Evolutionary conservation across 1,140 invertebrate species (phyloP).

Genomic region (Drosophila pruinosa): DNA sequence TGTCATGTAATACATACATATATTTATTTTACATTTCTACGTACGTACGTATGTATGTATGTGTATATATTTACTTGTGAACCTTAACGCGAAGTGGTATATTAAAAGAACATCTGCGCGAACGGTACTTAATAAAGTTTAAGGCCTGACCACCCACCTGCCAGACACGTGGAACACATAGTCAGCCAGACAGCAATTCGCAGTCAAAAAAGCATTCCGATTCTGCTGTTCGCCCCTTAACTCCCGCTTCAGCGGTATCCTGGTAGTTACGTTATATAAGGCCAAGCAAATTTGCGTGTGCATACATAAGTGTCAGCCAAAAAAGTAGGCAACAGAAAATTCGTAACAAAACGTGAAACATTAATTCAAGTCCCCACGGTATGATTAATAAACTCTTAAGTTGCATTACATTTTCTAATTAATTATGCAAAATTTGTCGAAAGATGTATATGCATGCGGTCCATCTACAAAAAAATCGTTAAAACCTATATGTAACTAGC

Average conservation of each 20-base stretch:
- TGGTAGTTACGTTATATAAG: constrained; percentile 38
- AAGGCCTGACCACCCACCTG: constrained; percentile 3
- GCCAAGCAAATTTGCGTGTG: constrained; percentile 21
- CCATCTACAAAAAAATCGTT: constrained; percentile 4
- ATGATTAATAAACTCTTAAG: neutral
- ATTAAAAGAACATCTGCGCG: constrained; percentile 11
- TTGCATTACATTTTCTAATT: neutral
- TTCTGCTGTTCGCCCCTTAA: neutral
- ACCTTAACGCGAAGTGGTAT: neutral
- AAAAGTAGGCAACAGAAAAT: constrained; percentile 27
- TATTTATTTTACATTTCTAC: neutral
- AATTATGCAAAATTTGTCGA: neutral
- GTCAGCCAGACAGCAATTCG: neutral
- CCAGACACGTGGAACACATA: constrained; percentile 17
- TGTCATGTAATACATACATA: constrained; percentile 13
- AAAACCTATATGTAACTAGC: neutral
- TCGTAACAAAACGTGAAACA: neutral
- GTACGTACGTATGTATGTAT: constrained; percentile 4
- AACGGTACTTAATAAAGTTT: constrained; percentile 12
- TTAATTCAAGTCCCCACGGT: neutral
- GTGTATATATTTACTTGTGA: neutral
- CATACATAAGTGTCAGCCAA: constrained; percentile 10
- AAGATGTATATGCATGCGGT: constrained; percentile 1
- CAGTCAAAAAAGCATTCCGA: neutral
- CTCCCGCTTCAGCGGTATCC: neutral